phyloP scores from a whole-genome alignment of 2,888 invertebrate genomes.

The Tenthredo scrophulariae region DNA sequence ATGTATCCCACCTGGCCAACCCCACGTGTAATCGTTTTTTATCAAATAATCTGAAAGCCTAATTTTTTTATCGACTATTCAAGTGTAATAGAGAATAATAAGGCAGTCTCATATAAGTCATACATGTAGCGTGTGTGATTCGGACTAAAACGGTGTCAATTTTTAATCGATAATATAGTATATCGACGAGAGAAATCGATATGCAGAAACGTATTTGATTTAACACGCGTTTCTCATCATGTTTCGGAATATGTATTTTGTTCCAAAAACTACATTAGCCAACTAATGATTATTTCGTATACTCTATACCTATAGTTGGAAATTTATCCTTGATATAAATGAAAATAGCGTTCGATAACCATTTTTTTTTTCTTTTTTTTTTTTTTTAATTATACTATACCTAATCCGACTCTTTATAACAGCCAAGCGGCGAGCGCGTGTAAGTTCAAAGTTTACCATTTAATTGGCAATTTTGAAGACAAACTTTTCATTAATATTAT shows the following conservation, averaged over 20 bases:
- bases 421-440: neutral
- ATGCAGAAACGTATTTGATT: constrained; percentile 34
- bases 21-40: neutral
- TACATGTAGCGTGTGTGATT: neutral
- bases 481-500: neutral
- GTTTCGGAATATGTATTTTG: neutral
- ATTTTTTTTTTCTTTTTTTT: too few relatives aligned
- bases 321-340: neutral
- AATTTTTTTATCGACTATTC: constrained; percentile 8
- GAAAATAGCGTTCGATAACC: neutral
- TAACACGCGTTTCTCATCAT: neutral
- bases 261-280: neutral
- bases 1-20: too few relatives aligned
- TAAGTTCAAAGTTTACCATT: neutral
- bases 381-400: too few relatives aligned
- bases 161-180: constrained; percentile 25
- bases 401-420: too few relatives aligned
- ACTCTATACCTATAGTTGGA: neutral
- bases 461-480: neutral
- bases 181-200: constrained; percentile 22
- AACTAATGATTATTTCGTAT: neutral
- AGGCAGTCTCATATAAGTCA: neutral
- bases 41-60: neutral
- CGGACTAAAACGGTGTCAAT: constrained; percentile 23
- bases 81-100: neutral